A percentile compares a stretch with the other conserved stretches of the same genome.
Conservation (phyloP, 1,140 invertebrate species). For the Temnothorax curvispinosus region DNA sequence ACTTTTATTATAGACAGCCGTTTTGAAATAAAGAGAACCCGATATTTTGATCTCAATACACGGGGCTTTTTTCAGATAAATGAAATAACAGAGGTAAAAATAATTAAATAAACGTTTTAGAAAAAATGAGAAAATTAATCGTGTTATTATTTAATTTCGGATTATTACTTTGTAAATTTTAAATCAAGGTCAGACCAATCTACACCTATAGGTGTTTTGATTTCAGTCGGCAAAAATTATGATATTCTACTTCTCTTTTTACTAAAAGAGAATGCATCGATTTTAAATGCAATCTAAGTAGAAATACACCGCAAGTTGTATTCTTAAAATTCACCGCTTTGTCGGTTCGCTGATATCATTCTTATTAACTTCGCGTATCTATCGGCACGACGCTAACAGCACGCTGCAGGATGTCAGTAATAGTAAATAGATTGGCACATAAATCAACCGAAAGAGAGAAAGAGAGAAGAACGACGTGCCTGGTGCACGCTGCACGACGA, state of each 20-base stretch:
- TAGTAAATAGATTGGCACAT: constrained; percentile 49
- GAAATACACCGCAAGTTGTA: background rate
- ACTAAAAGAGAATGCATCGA: background rate
- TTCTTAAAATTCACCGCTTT: background rate
- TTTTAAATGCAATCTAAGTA: background rate
- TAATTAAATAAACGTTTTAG: background rate
- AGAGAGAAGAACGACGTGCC: constrained; percentile 20
- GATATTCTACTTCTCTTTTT: background rate
- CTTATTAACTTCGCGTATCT: background rate
- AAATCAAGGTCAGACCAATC: background rate
- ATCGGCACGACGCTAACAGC: background rate
- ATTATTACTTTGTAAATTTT: background rate
- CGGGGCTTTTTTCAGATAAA: background rate
- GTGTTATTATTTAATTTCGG: background rate
- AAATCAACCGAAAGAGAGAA: constrained; percentile 13
- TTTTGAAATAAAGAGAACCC: too few relatives aligned
- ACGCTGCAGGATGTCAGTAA: background rate
- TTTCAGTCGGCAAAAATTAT: background rate
- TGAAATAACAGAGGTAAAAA: background rate
- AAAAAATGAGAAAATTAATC: background rate
- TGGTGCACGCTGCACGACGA: background rate
- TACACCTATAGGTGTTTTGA: background rate
- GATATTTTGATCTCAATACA: background rate
- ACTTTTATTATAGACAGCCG: too few relatives aligned
- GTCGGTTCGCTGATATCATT: background rate